Conservation (phyloP, 1,140 invertebrate species). For the Hycleus phaleratus region DNA sequence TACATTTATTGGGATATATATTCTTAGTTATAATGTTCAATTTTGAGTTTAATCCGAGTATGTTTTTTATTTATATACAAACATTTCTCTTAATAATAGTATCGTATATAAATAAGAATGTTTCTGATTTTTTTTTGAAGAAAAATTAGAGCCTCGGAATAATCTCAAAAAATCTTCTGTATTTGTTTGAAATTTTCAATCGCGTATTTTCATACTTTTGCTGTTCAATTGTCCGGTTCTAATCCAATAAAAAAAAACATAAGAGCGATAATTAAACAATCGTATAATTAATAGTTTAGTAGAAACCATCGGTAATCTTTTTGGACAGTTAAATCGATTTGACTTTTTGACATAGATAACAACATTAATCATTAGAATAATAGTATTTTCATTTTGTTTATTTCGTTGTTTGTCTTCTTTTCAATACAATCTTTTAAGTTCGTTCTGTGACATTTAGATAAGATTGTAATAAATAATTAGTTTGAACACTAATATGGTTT, state of each 20-base stretch:
- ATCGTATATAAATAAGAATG: too few relatives aligned
- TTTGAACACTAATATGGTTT: constrained; percentile 37
- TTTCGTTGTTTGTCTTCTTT: background rate
- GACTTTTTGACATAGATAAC: too few relatives aligned
- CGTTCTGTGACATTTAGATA: constrained; percentile 27
- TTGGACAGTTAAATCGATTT: too few relatives aligned
- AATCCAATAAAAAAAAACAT: too few relatives aligned
- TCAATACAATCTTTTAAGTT: constrained; percentile 11
- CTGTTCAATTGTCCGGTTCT: background rate
- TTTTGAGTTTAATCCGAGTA: constrained; percentile 16
- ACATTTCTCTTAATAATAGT: too few relatives aligned
- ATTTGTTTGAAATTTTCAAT: background rate
- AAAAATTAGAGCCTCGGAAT: background rate
- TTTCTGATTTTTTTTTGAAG: background rate
- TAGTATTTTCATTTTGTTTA: background rate
- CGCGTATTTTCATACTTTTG: background rate
- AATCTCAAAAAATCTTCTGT: background rate
- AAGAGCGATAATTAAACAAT: too few relatives aligned
- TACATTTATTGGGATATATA: constrained; percentile 21
- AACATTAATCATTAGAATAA: too few relatives aligned
- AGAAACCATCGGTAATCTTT: too few relatives aligned
- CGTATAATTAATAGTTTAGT: too few relatives aligned
- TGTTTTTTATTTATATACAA: background rate
- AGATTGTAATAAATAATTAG: constrained; percentile 31
- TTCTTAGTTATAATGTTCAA: constrained; percentile 13